Evolutionary conservation across 35 echinoderm and acorn worm genomes (phyloP).

Genomic region (Nesometra sesokonis): DNA sequence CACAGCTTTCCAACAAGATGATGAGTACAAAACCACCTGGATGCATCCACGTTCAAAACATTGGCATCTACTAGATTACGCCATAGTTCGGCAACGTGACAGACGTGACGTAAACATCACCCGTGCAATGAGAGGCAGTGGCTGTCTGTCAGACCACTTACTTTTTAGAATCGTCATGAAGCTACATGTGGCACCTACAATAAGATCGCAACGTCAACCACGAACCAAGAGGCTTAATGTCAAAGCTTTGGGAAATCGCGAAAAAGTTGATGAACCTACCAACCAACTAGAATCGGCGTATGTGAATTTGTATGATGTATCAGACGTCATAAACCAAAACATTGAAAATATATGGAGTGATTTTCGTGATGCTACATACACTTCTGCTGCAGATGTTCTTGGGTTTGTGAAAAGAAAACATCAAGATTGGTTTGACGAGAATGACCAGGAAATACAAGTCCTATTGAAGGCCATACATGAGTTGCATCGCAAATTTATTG

Average conservation of each 20-base stretch:
- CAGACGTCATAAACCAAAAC: background rate
- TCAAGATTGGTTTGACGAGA: too few relatives aligned
- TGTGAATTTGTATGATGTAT: background rate
- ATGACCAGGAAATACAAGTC: too few relatives aligned
- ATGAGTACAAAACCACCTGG: slow-evolving; percentile 25
- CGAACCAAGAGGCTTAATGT: too few relatives aligned
- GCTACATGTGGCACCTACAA: too few relatives aligned
- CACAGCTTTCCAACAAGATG: slow-evolving; percentile 18
- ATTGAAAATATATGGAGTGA: background rate
- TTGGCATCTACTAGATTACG: slow-evolving; percentile 40
- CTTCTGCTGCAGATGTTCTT: too few relatives aligned
- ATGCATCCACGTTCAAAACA: slow-evolving; percentile 37
- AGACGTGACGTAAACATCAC: slow-evolving; percentile 18
- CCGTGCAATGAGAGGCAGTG: slow-evolving; percentile 32
- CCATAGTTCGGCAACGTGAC: slow-evolving; percentile 31
- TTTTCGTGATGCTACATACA: background rate
- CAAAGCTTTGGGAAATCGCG: background rate
- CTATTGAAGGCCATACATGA: too few relatives aligned
- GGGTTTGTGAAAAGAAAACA: background rate
- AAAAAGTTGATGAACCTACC: background rate
- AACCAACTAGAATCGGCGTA: background rate
- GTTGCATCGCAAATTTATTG: too few relatives aligned
- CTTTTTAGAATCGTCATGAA: background rate
- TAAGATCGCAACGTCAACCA: too few relatives aligned
- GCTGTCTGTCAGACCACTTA: too few relatives aligned